These are phyloP conservation scores for Colostygia pectinataria DNA, from an alignment of 2,888 invertebrate genomes.

Conservation along the genomic window DNA sequence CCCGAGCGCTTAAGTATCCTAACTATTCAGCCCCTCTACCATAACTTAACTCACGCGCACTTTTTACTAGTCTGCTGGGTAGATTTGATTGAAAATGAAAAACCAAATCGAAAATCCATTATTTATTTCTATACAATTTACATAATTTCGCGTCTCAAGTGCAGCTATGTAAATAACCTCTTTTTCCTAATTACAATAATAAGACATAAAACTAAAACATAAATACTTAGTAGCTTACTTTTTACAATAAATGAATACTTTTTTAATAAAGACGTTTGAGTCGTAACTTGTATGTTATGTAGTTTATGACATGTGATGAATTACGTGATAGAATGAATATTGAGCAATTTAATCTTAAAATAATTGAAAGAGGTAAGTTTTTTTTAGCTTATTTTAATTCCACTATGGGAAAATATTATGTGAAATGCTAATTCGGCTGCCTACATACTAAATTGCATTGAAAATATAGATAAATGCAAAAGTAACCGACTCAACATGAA, in stretches of 20 bases:
- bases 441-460: too few species aligned
- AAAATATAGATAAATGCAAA: too few species aligned
- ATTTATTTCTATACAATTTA: constrained; percentile 77
- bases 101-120: constrained; percentile 62
- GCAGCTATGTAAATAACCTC: constrained; percentile 62
- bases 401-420: too few species aligned
- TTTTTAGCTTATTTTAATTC: too few species aligned
- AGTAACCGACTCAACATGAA: too few species aligned
- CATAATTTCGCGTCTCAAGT: constrained; percentile 61
- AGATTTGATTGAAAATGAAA: constrained; percentile 52
- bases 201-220: constrained; percentile 10
- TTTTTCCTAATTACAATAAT: constrained; percentile 44
- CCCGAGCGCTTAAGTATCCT: too few species aligned
- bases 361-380: neutral
- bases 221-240: constrained; percentile 46
- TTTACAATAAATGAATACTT: constrained; percentile 48
- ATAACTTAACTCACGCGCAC: too few species aligned
- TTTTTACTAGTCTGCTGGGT: too few species aligned
- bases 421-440: too few species aligned
- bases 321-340: constrained; percentile 23
- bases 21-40: too few species aligned
- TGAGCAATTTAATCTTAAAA: constrained; percentile 25
- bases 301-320: neutral
- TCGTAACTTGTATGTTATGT: neutral
- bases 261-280: neutral